phyloP scores from a whole-genome alignment of 2,113 vertebrate species.

The Pitta sordida region DNA sequence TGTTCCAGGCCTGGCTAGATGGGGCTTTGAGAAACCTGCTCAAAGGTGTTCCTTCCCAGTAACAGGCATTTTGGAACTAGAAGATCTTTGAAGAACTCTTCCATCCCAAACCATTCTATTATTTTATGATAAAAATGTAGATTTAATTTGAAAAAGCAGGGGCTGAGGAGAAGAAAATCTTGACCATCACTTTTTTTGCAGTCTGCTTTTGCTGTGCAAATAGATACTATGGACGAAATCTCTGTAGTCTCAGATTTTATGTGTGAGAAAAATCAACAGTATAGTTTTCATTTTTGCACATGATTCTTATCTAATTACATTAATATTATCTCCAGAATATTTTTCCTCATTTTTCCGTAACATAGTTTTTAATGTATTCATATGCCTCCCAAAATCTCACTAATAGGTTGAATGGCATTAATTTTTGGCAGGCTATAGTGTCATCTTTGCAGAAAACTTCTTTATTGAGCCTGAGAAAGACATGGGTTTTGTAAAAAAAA shows the following conservation, averaged over 20 bases:
- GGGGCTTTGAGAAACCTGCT: neutral
- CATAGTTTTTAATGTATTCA: neutral
- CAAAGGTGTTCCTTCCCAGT: neutral
- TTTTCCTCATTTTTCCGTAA: neutral
- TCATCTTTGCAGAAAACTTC: neutral
- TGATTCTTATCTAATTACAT: neutral
- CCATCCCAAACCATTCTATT: neutral
- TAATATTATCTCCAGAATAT: neutral
- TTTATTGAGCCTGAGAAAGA: neutral
- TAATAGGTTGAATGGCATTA: neutral
- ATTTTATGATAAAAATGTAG: neutral
- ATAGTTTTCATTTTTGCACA: neutral
- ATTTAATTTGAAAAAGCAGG: neutral
- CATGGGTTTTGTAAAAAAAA: fast-evolving
- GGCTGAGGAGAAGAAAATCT: neutral
- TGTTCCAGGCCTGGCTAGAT: neutral
- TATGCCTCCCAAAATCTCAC: neutral
- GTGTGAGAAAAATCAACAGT: neutral
- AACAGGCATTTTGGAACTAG: neutral
- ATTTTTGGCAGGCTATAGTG: neutral
- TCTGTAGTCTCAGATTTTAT: neutral
- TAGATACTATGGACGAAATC: neutral
- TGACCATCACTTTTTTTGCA: neutral
- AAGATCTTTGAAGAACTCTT: neutral
- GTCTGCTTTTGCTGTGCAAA: neutral